Evolutionary conservation across 2,888 invertebrate species (phyloP).

Genomic region (Ochropleura leucogaster): DNA sequence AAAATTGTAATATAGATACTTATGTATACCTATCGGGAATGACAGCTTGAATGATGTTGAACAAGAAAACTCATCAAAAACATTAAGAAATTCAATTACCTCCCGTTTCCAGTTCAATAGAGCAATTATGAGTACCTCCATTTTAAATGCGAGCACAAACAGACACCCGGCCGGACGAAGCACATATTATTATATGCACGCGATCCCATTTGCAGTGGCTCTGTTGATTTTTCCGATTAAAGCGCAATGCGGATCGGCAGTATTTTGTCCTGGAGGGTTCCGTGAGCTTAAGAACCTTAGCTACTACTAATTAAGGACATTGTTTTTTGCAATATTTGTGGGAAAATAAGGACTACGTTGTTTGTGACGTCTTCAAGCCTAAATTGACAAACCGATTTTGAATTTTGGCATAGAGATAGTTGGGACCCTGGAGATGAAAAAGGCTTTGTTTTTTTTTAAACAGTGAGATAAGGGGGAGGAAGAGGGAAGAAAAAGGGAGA

Average conservation of each 20-base stretch:
- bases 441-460: too few relatives aligned
- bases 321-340: neutral
- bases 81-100: conserved; percentile 18
- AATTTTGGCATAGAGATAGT: too few relatives aligned
- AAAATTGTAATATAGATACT: too few relatives aligned
- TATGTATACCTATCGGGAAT: neutral
- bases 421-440: too few relatives aligned
- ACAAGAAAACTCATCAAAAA: conserved; percentile 1
- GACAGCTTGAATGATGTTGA: neutral
- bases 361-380: too few relatives aligned
- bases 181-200: conserved; percentile 67
- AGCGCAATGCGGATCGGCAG: conserved; percentile 81
- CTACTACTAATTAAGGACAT: conserved; percentile 2
- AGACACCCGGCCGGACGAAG: conserved; percentile 56
- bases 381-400: too few relatives aligned
- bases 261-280: conserved; percentile 75
- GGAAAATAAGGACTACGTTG: neutral
- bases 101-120: conserved; percentile 26
- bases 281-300: conserved; percentile 40
- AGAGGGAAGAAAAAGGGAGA: too few relatives aligned
- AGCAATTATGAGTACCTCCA: conserved; percentile 41
- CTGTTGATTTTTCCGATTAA: conserved; percentile 87
- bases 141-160: conserved; percentile 36
- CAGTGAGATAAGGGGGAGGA: too few relatives aligned
- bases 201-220: conserved; percentile 64